These are phyloP conservation scores for Drosophila robusta DNA, from an alignment of 2,888 invertebrate genomes.

Conservation along the genomic window DNA sequence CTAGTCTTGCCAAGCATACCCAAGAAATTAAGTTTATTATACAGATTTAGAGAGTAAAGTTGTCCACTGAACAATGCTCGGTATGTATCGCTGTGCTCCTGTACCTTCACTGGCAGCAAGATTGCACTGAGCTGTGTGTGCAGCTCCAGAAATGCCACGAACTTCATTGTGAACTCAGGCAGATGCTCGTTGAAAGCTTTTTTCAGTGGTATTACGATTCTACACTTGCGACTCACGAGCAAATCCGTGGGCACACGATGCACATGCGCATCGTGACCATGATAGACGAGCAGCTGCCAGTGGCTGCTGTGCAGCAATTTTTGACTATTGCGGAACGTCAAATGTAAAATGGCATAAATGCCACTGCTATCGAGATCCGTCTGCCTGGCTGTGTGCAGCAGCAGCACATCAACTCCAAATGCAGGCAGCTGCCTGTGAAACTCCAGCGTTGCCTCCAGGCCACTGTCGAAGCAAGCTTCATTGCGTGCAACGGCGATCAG, in stretches of 20 bases:
- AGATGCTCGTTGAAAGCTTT: conserved; percentile 39
- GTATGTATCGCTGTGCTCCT: conserved; percentile 34
- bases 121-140: conserved; percentile 51
- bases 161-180: conserved; percentile 63
- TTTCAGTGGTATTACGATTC: conserved; percentile 63
- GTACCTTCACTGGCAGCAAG: conserved; percentile 42
- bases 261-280: conserved; percentile 42
- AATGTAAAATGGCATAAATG: conserved; percentile 66
- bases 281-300: conserved; percentile 75
- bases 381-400: conserved; percentile 43
- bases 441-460: conserved; percentile 56
- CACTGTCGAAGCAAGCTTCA: conserved; percentile 40
- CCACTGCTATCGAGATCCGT: conserved; percentile 30
- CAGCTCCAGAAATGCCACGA: conserved; percentile 56
- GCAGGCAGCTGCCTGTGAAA: conserved; percentile 66
- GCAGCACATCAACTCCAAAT: conserved; percentile 30
- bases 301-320: conserved; percentile 51
- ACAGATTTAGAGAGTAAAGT: conserved; percentile 21
- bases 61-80: conserved; percentile 52
- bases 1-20: neutral
- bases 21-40: conserved; percentile 8
- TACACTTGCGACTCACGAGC: conserved; percentile 57
- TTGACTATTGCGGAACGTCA: conserved; percentile 58
- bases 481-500: conserved; percentile 69
- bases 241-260: conserved; percentile 68